Evolutionary conservation across 2,113 vertebrate species (phyloP), one percentile per base, ranked within the genome.

Genomic region (Pseudonaja textilis): DNA sequence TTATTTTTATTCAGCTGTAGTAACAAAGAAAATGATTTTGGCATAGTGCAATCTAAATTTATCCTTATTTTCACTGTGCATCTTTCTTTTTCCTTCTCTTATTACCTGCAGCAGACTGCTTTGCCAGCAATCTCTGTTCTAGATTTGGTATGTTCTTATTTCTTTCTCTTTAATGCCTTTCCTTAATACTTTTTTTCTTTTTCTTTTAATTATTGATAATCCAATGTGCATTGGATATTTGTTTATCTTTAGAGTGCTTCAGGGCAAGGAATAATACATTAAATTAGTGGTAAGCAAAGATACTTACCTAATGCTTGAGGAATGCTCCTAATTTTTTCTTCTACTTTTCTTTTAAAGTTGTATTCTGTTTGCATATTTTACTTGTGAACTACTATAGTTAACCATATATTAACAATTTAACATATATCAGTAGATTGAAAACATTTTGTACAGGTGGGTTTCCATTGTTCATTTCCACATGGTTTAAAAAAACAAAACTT

Each of bases 111-210:
- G 99, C 99, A 99, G 99, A 99, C 99, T 98, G 99, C 99, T 99
- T 96, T 99, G 98, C 99, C 99, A 98, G 99, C 99, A 99, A 99
- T 99, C 98, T 99, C 99, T 99, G 99, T 99, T 98, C 99, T 99
- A 99, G 99, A 99, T 98, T 99, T 99, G 99, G 99, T 99, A 99
- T 98, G 99, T 99, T 98, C 97, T 98, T 98, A 97, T 97, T 97
- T 97, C 98, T 97, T 97, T 97, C 97, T 97, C 96, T 97, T 97
- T 92, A 95, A 95, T 97, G 92, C 96, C 91, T 96, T 97, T 96
- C 93, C 91, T 54, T 96, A 11, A 96, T 91, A 95, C 88, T 97
- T 95, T 96, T 93, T 91, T 94, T 94, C 57, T 59, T 93, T 96
- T 96, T 92, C 94, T 16, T 95, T 93, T 96, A 97, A 85, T 90